Conservation (phyloP, 2,113 vertebrate species). For the Larimichthys polyactis region DNA sequence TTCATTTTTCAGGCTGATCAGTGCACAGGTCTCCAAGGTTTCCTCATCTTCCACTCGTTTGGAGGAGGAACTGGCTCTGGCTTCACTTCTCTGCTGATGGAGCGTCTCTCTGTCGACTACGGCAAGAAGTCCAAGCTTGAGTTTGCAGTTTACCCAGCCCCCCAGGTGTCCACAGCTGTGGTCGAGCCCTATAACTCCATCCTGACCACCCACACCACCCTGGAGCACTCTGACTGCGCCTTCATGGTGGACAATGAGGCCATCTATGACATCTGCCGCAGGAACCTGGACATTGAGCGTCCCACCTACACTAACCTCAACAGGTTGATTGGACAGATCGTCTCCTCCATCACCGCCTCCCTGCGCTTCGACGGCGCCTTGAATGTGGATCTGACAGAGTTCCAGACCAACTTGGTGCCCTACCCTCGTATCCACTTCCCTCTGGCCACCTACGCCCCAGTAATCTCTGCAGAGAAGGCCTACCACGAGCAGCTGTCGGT, state of each 20-base stretch:
- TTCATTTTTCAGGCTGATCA: constrained; percentile 77
- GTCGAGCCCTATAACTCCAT: constrained; percentile 92
- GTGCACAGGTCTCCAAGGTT: constrained; percentile 85
- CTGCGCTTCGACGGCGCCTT: too few species aligned
- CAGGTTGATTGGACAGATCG: too few species aligned
- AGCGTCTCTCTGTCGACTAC: constrained; percentile 75
- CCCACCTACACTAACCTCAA: constrained; percentile 54
- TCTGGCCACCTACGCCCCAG: constrained; percentile 87
- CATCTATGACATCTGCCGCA: constrained; percentile 77
- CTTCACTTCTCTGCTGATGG: constrained; percentile 86
- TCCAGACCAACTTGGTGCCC: constrained; percentile 85
- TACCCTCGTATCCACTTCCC: constrained; percentile 88
- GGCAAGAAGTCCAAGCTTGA: constrained; percentile 79
- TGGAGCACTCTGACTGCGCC: constrained; percentile 83
- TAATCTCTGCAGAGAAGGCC: constrained; percentile 38
- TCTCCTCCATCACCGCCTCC: too few species aligned
- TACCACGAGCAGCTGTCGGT: too few species aligned
- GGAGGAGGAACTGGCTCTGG: constrained; percentile 85
- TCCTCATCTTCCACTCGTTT: constrained; percentile 85
- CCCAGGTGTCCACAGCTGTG: constrained; percentile 86
- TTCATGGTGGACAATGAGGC: constrained; percentile 77
- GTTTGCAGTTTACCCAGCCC: constrained; percentile 79
- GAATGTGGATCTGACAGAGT: constrained; percentile 81
- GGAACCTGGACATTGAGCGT: constrained; percentile 89
- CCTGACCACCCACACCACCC: constrained; percentile 81